Base-by-base conservation (phyloP, 2,888 invertebrate species). In the Eupithecia dodoneata region DNA sequence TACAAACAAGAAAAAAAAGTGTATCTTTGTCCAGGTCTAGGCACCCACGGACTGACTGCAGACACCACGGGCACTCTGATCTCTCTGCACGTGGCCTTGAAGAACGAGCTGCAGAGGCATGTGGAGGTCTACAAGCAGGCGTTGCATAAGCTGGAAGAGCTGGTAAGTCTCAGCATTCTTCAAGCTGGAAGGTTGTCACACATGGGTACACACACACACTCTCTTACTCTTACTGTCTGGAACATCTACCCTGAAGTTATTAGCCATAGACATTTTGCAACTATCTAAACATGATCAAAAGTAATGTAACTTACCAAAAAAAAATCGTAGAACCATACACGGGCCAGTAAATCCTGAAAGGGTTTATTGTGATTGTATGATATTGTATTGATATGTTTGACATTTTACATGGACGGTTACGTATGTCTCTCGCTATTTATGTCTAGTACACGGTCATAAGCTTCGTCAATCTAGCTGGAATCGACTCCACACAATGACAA, bases 111-210 rank as follows among this genome's bases (percentile, higher is more conserved):
- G 74, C 97, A 98, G 88, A 95, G 97, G 65, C 97, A 98, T 80
- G 97, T 98, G 63, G 98, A 98, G 75, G 97, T 98, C 69, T 98
- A 98, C 94, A 98, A 98, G 90, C 96, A 96, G 83, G 98, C 98
- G 15, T 94, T 98, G 79, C 98, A 98, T 88, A 98, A 98, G 90
- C 94, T 99, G 85, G 98, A 99, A 80, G 97, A 97, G 88, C 90
- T 97, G 92, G 96, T 95, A 83, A 90, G 95, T 45, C 2, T 10
- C 9, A 45, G 67, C 44, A 44, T 67, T 67, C 4, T 67, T 65
- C 4, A 41, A 41, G 5, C 4, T 65, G 6, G 55, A 12, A 15
- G 55, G 55, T n/a, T 55, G 2, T n/a, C 55, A 47, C 3, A 47
- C 10, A 47, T 30, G 30, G 30, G 30, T 30, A 15, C 12, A 10